Evolutionary conservation across 2,888 invertebrate genomes (phyloP).

Genomic region (Drosophila merina): DNA sequence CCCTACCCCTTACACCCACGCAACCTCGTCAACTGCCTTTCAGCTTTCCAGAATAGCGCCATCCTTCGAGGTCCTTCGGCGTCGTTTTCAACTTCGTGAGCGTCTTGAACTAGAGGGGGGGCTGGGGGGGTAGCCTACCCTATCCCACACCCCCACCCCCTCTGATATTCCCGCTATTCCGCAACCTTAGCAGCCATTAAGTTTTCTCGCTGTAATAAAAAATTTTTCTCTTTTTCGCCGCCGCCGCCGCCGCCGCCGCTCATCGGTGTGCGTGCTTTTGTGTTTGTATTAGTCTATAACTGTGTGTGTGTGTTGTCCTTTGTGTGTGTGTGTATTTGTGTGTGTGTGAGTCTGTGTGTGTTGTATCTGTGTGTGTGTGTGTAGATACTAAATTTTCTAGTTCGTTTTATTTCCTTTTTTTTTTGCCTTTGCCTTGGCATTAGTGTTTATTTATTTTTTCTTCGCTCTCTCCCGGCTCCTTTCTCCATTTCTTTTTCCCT

Average conservation of each 20-base stretch:
- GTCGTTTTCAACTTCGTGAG: constrained; percentile 14
- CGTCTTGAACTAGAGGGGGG: constrained; percentile 6
- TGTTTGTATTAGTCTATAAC: constrained; percentile 1
- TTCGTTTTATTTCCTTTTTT: constrained; percentile 68
- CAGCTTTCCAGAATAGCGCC: constrained; percentile 2
- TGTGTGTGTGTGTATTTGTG: constrained; percentile 22
- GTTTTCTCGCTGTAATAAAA: constrained; percentile 83
- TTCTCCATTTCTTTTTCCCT: constrained; percentile 46
- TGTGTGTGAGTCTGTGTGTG: constrained; percentile 37
- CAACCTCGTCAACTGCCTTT: constrained; percentile 1
- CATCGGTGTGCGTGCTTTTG: constrained; percentile 41
- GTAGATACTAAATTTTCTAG: constrained; percentile 80
- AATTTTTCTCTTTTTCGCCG: constrained; percentile 74
- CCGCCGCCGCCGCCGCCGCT: constrained; percentile 17
- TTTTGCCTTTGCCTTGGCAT: constrained; percentile 68
- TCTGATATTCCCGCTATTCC: constrained; percentile 24
- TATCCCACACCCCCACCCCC: constrained; percentile 18
- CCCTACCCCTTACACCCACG: constrained; percentile 14
- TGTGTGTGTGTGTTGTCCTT: constrained; percentile 13
- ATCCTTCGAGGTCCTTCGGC: not conserved
- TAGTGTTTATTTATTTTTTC: constrained; percentile 83
- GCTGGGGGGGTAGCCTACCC: constrained; percentile 10
- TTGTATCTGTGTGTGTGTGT: constrained; percentile 52
- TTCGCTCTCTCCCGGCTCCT: constrained; percentile 29
- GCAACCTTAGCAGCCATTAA: constrained; percentile 81